Conservation (phyloP, 2,113 vertebrate genomes). For the Callaeas wilsoni region DNA sequence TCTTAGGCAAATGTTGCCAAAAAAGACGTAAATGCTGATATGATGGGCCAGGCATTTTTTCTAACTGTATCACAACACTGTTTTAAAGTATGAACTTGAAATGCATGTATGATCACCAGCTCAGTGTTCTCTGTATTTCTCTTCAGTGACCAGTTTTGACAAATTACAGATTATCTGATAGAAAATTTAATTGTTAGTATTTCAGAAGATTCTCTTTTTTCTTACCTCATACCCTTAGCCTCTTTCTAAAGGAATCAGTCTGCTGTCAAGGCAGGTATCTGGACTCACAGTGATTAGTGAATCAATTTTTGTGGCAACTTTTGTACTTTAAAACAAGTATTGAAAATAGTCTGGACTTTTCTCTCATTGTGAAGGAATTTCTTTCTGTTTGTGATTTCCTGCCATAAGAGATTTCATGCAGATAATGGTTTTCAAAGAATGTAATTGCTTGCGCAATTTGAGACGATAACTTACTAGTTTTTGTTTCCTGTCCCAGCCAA, state of each 20-base stretch:
- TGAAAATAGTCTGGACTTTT: not conserved
- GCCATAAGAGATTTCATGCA: constrained; percentile 16
- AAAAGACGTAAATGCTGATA: not conserved
- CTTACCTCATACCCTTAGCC: not conserved
- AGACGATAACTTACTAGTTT: not conserved
- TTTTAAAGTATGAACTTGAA: not conserved
- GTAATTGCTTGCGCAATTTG: constrained; percentile 4
- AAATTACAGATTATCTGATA: not conserved
- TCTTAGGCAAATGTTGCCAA: not conserved
- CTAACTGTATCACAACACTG: not conserved
- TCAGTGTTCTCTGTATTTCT: not conserved
- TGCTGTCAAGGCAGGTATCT: not conserved
- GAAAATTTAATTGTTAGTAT: not conserved
- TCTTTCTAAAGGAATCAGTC: not conserved
- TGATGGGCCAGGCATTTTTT: not conserved
- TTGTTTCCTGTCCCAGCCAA: constrained; percentile 1
- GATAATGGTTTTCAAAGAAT: constrained; percentile 53
- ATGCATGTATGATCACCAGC: not conserved
- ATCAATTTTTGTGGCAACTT: not conserved
- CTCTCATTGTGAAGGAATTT: constrained; percentile 28
- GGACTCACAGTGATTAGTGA: not conserved
- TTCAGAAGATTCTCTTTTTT: not conserved
- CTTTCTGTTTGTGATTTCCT: constrained; percentile 53
- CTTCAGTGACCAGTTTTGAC: not conserved
- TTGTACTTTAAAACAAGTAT: not conserved